phyloP scores from a whole-genome alignment of 2,888 invertebrate genomes.

The Sarcophaga carnaria region DNA sequence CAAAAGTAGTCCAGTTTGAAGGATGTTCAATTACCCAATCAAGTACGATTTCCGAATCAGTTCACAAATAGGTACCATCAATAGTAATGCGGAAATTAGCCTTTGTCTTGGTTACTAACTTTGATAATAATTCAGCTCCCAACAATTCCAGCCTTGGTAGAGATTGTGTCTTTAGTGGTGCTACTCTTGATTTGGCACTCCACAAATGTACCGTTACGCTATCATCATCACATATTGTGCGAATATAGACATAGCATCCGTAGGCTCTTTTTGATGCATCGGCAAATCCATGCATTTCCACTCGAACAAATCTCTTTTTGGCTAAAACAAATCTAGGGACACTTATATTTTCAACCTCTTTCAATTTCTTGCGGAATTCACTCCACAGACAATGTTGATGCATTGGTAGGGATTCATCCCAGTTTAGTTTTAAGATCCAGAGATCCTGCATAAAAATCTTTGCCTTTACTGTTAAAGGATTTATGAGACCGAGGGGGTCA shows the following conservation, averaged over 20 bases:
- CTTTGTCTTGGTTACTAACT: slow-evolving; percentile 35
- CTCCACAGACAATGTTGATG: slow-evolving; percentile 46
- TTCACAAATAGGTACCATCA: slow-evolving; percentile 46
- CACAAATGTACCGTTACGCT: slow-evolving; percentile 27
- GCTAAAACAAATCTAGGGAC: slow-evolving; percentile 41
- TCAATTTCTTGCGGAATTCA: slow-evolving; percentile 35
- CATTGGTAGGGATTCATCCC: slow-evolving; percentile 46
- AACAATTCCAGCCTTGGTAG: slow-evolving; percentile 52
- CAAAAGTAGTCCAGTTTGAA: slow-evolving; percentile 59
- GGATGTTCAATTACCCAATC: slow-evolving; percentile 61
- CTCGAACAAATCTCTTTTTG: background rate
- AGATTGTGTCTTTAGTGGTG: slow-evolving; percentile 57
- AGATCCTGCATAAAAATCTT: slow-evolving; percentile 59
- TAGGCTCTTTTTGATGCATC: slow-evolving; percentile 61
- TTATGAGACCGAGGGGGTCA: slow-evolving; percentile 35
- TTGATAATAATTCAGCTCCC: too few relatives aligned
- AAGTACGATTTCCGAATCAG: slow-evolving; percentile 63
- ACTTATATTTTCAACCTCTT: slow-evolving; percentile 22
- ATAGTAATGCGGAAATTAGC: slow-evolving; percentile 17
- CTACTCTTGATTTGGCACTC: slow-evolving; percentile 57
- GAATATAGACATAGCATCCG: slow-evolving; percentile 48
- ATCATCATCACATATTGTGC: slow-evolving; percentile 20
- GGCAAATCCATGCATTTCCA: slow-evolving; percentile 50
- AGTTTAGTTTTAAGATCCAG: slow-evolving; percentile 51
- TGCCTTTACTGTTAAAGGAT: slow-evolving; percentile 35